These are phyloP conservation scores for Chelidonichthys spinosus DNA, from an alignment of 2,797 vertebrate species.

Conservation along the genomic window DNA sequence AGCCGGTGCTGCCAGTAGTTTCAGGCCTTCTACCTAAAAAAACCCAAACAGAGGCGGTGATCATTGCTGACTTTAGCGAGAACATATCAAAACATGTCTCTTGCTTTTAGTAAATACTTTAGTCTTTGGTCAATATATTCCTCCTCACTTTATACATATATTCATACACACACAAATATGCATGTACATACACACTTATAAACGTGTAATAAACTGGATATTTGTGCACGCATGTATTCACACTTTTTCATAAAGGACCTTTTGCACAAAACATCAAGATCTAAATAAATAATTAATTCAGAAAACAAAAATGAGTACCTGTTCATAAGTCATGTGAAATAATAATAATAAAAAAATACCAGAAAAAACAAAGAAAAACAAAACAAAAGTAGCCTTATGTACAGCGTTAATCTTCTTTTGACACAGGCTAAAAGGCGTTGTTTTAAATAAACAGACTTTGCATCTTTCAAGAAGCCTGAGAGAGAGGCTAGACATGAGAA, in stretches of 20 bases:
- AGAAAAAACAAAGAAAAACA: constrained; percentile 53
- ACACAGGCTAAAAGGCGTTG: constrained; percentile 87
- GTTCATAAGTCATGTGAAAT: constrained; percentile 81
- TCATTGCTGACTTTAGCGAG: constrained; percentile 71
- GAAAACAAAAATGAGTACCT: constrained; percentile 84
- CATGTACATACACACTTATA: constrained; percentile 81
- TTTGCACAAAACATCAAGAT: constrained; percentile 85
- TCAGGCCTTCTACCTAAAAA: constrained; percentile 50
- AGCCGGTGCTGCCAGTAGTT: constrained; percentile 56
- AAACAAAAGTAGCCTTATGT: constrained; percentile 84
- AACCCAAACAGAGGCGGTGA: constrained; percentile 52
- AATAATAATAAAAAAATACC: constrained; percentile 24
- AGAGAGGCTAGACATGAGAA: constrained; percentile 86
- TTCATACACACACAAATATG: constrained; percentile 85
- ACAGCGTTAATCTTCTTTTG: constrained; percentile 85
- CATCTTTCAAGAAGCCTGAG: constrained; percentile 88
- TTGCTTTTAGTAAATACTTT: constrained; percentile 86
- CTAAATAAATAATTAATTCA: constrained; percentile 85
- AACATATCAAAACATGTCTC: constrained; percentile 76
- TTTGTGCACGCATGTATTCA: constrained; percentile 83
- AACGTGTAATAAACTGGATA: constrained; percentile 84
- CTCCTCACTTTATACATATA: constrained; percentile 84
- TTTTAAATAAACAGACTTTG: constrained; percentile 89
- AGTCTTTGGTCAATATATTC: constrained; percentile 88
- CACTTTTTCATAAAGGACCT: constrained; percentile 85